A percentile compares a stretch with the other conserved stretches of the same genome.
Conservation (phyloP, 2,888 invertebrate species). For the Yponomeuta plumbellus region DNA sequence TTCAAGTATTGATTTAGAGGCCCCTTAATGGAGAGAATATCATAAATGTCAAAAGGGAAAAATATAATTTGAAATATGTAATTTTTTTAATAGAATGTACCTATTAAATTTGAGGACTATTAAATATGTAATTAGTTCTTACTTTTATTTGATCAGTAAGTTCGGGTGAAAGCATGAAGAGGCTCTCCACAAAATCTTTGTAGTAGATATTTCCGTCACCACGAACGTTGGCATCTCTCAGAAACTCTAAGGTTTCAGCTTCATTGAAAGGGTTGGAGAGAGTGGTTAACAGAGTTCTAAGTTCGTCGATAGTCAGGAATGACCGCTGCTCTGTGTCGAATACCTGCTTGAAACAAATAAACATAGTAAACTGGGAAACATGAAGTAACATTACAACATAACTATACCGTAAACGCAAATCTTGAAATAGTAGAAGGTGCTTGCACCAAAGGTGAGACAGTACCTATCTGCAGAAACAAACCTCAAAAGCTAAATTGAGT, state of each 20-base stretch:
- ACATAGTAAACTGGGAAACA: no score
- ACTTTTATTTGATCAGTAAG: conserved; percentile 47
- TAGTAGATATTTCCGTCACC: conserved; percentile 60
- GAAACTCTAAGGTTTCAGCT: conserved; percentile 46
- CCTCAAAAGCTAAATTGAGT: conserved; percentile 50
- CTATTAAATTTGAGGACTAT: background rate
- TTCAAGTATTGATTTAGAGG: no score
- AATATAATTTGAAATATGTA: no score
- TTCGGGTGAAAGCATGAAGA: conserved; percentile 57
- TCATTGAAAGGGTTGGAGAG: conserved; percentile 45
- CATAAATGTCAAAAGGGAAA: no score
- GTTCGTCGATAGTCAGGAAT: conserved; percentile 51
- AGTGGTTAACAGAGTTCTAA: conserved; percentile 40
- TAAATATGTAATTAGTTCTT: conserved; percentile 6
- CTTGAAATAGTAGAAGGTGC: no score
- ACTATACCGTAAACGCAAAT: no score
- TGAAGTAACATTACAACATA: no score
- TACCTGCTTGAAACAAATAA: conserved; percentile 36
- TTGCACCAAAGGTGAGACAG: background rate
- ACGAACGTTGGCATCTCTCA: conserved; percentile 55
- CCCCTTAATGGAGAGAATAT: no score
- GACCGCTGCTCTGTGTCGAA: conserved; percentile 60
- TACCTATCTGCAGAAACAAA: background rate
- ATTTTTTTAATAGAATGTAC: no score
- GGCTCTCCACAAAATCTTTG: conserved; percentile 51